A percentile compares a stretch with the other conserved stretches of the same genome.
phyloP scores from a whole-genome alignment of 2,888 invertebrate genomes.

The Xestia c-nigrum region DNA sequence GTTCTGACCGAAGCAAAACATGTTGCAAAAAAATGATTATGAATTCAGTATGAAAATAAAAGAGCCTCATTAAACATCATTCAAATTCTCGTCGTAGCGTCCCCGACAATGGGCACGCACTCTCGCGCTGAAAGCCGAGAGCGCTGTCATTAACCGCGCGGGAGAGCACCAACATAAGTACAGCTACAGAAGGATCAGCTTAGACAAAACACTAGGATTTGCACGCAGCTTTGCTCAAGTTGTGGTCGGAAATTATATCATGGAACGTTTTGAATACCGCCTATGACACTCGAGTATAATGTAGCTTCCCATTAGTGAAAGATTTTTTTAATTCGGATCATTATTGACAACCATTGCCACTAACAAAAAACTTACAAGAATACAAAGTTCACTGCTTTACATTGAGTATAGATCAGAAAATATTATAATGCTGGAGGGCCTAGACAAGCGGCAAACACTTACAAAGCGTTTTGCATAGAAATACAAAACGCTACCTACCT shows the following conservation, averaged over 20 bases:
- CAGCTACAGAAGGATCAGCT: constrained; percentile 13
- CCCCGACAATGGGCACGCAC: constrained; percentile 38
- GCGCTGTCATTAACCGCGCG: constrained; percentile 39
- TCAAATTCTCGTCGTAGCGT: constrained; percentile 10
- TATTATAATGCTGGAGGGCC: not conserved
- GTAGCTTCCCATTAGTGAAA: too few relatives aligned
- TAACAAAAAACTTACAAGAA: too few relatives aligned
- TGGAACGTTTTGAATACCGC: too few relatives aligned
- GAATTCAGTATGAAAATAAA: constrained; percentile 11
- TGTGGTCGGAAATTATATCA: too few relatives aligned
- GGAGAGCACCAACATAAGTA: not conserved
- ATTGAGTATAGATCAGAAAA: not conserved
- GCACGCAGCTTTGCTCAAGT: too few relatives aligned
- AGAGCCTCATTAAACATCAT: constrained; percentile 27
- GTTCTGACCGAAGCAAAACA: not conserved
- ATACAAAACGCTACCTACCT: too few relatives aligned
- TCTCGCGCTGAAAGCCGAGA: constrained; percentile 24
- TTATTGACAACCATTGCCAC: too few relatives aligned
- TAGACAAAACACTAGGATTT: not conserved
- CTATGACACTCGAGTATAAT: too few relatives aligned
- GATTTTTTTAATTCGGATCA: too few relatives aligned
- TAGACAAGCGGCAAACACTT: not conserved
- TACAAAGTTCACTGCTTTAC: not conserved
- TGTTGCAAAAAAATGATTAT: not conserved
- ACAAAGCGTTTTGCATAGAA: not conserved